phyloP scores from a whole-genome alignment of 2,888 invertebrate species.

The Oscheius myriophilus region DNA sequence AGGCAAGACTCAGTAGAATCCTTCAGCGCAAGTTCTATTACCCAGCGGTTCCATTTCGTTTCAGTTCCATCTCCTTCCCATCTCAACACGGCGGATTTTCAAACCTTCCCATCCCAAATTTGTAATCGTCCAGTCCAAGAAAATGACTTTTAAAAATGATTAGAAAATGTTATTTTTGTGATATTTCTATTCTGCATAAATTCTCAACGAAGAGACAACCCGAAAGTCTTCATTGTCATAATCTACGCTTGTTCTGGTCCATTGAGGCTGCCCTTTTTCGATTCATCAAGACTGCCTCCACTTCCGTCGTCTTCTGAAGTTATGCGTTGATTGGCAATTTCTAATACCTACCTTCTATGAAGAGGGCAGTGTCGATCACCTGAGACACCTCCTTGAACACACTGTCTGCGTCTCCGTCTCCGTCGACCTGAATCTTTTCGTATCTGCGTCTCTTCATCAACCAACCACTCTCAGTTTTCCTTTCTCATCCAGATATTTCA shows the following conservation, averaged over 20 bases:
- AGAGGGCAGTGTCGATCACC: conserved; percentile 61
- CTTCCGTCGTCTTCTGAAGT: conserved; percentile 46
- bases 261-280: conserved; percentile 35
- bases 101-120: too few species aligned
- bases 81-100: too few species aligned
- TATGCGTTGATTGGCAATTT: background rate
- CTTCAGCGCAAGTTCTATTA: too few species aligned
- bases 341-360: conserved; percentile 62
- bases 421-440: conserved; percentile 46
- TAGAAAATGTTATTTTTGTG: too few species aligned
- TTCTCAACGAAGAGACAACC: background rate
- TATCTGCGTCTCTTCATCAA: background rate
- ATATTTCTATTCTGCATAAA: too few species aligned
- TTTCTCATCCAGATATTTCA: conserved; percentile 84
- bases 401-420: conserved; percentile 64
- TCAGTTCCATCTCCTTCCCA: too few species aligned
- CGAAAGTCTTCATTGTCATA: background rate
- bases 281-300: conserved; percentile 44
- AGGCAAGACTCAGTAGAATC: too few species aligned
- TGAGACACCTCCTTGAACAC: conserved; percentile 64
- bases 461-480: conserved; percentile 86
- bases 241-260: background rate
- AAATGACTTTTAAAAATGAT: too few species aligned
- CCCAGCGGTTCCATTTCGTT: too few species aligned
- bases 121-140: too few species aligned